Base-by-base conservation (phyloP, 2,888 invertebrate species). In the Xylocampa areola region DNA sequence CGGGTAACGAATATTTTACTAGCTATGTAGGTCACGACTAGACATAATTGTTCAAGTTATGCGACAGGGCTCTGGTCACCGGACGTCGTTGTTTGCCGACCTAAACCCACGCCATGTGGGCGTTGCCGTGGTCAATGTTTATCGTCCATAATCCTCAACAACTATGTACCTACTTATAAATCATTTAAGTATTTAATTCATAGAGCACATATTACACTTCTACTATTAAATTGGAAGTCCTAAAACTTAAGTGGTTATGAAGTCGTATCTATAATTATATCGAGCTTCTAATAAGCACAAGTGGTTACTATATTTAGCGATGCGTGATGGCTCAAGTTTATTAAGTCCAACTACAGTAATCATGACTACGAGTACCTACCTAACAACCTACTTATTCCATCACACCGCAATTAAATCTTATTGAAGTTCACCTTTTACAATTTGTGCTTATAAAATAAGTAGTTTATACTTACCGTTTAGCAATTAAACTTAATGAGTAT, bases 51-150 rank as follows among this genome's bases (percentile, higher is more conserved):
- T 75, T 69, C 67, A 80, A 81, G 78, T 74, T 80, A 80, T 77
- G 79, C 73, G 76, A 61, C 77, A 79, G 80, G 79, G 82, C 84
- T 76, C 69, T 81, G 82, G 76, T 84, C 82, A 85, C 91, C 91
- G 92, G 92, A 92, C 88, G 90, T 86, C 74, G 87, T 82, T 90
- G 89, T 92, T 92, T 91, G 82, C 84, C 84, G 82, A 84, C 82
- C 81, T 81, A 83, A 82, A 70, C 92, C 90, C 88, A 91, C 89
- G 85, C 87, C 43, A 66, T 60, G 90, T 89, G 80, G 86, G 89
- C 80, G 87, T 77, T 62, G 71, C 40, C 59, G 68, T 74, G 77
- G 77, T 70, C 79, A 76, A 68, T 59, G 54, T 69, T 55, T 73
- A 62, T 57, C 39, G 43, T 54, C 49, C 40, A 52, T 53, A 61